Conservation (phyloP, 2,113 vertebrate genomes). For the Hucho hucho region DNA sequence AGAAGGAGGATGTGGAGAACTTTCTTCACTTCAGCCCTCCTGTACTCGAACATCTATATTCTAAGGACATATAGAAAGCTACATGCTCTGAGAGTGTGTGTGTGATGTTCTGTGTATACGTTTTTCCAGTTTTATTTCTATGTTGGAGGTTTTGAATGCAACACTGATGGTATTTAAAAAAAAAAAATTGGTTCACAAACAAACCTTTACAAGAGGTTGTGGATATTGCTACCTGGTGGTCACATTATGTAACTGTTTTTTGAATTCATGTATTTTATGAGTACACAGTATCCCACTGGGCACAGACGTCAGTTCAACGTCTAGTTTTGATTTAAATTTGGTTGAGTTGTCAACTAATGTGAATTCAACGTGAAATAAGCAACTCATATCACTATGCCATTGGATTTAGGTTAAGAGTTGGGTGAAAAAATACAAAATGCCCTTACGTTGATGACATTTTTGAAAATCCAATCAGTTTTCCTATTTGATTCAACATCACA, state of each 20-base stretch:
- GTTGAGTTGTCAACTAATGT: no score
- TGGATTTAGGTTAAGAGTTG: no score
- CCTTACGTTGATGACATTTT: no score
- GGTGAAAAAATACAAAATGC: no score
- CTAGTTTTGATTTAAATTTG: no score
- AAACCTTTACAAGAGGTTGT: neutral
- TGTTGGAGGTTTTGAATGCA: neutral
- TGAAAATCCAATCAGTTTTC: no score
- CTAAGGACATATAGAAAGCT: neutral
- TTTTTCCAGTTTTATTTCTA: neutral
- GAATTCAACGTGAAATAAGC: no score
- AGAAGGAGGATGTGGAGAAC: neutral
- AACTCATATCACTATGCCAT: no score
- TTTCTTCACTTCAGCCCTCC: neutral
- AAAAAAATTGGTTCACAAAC: neutral
- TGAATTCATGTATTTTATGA: neutral
- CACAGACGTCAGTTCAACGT: no score
- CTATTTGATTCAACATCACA: no score
- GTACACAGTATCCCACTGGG: neutral
- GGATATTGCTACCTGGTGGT: neutral
- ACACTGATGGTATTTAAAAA: neutral
- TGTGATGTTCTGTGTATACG: neutral
- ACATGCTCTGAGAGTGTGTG: neutral
- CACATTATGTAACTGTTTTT: neutral
- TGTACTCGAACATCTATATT: neutral